Percentiles rank a stretch among this genome's conserved stretches.
Evolutionary conservation across 1,140 invertebrate species (phyloP).

Genomic region (Heliconius hewitsoni): DNA sequence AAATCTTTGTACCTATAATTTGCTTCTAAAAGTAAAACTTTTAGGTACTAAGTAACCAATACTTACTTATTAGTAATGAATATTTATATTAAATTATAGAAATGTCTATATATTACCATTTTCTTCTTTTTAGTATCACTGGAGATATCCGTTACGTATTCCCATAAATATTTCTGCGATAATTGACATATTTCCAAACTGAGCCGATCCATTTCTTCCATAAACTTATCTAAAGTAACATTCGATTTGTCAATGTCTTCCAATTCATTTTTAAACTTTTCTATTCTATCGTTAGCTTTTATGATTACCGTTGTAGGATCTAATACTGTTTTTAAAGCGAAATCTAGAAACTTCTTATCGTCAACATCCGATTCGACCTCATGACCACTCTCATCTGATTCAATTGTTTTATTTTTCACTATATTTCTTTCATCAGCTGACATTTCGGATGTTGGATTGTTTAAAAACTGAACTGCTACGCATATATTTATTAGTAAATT

Average conservation of each 20-base stretch:
- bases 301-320: slow-evolving; percentile 60
- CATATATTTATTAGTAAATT: background rate
- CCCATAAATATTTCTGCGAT: slow-evolving; percentile 70
- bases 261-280: slow-evolving; percentile 63
- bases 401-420: slow-evolving; percentile 58
- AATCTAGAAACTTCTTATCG: slow-evolving; percentile 69
- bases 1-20: no score
- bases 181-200: slow-evolving; percentile 74
- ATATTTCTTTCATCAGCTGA: slow-evolving; percentile 66
- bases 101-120: slow-evolving; percentile 56
- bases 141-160: slow-evolving; percentile 68
- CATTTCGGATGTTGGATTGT: slow-evolving; percentile 70
- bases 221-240: slow-evolving; percentile 61
- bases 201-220: slow-evolving; percentile 72
- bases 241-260: slow-evolving; percentile 65
- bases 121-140: slow-evolving; percentile 69
- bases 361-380: slow-evolving; percentile 65
- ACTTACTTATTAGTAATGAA: background rate
- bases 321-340: slow-evolving; percentile 67
- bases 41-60: background rate
- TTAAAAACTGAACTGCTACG: slow-evolving; percentile 53
- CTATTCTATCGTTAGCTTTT: slow-evolving; percentile 54
- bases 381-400: slow-evolving; percentile 68
- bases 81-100: background rate
- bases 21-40: no score